A percentile compares a stretch with the other conserved stretches of the same genome.
Conservation (phyloP, 2,888 invertebrate species). For the Sicus ferrugineus region DNA sequence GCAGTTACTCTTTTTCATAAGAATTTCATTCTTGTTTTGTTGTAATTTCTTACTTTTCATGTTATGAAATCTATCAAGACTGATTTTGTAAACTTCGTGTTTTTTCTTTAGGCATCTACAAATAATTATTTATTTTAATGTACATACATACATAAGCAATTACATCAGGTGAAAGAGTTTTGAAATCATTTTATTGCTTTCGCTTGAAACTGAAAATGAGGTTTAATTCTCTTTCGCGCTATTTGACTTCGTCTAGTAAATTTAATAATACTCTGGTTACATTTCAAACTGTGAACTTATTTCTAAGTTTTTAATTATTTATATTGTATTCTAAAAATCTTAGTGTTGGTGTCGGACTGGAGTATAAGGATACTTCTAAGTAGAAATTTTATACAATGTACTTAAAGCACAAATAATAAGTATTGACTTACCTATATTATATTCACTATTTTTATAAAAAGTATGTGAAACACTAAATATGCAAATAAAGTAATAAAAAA, state of each 20-base stretch:
- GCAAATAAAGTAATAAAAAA: no score
- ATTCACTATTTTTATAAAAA: neutral
- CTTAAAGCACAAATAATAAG: neutral
- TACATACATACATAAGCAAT: conserved; percentile 17
- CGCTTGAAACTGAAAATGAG: conserved; percentile 37
- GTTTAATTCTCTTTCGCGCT: conserved; percentile 43
- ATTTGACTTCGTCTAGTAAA: neutral
- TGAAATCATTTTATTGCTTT: conserved; percentile 42
- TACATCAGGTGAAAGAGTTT: conserved; percentile 41
- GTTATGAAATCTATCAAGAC: conserved; percentile 41
- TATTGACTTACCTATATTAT: neutral
- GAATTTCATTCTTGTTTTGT: neutral
- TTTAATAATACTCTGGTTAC: neutral
- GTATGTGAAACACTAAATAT: neutral
- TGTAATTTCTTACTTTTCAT: neutral
- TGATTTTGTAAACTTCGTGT: conserved; percentile 41
- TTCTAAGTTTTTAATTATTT: neutral
- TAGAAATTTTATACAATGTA: neutral
- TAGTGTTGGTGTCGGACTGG: conserved; percentile 11
- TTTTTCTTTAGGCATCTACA: conserved; percentile 15
- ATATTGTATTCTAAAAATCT: neutral
- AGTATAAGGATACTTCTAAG: neutral
- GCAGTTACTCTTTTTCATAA: neutral
- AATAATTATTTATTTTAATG: neutral
- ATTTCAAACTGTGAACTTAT: conserved; percentile 13